phyloP scores from a whole-genome alignment of 1,140 invertebrate species.

The Trypoxylus dichotomus region DNA sequence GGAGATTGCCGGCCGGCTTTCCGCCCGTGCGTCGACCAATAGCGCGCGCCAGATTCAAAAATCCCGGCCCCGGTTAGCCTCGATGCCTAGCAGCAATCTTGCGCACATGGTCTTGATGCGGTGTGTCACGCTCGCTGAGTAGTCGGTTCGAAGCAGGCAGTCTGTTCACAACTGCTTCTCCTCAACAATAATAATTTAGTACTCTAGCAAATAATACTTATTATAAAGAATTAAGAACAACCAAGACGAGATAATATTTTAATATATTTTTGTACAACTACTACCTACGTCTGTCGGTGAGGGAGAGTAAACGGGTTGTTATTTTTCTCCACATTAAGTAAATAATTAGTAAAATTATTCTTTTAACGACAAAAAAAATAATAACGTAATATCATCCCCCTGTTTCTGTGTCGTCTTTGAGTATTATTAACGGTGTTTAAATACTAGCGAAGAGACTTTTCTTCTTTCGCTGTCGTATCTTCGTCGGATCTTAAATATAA shows the following conservation, averaged over 20 bases:
- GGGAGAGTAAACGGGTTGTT: slow-evolving; percentile 31
- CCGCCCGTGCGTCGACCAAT: neutral
- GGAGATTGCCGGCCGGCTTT: neutral
- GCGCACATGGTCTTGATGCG: slow-evolving; percentile 47
- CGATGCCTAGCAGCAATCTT: slow-evolving; percentile 32
- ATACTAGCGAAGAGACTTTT: neutral
- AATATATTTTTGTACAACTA: slow-evolving; percentile 43
- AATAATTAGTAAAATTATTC: slow-evolving; percentile 28
- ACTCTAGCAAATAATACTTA: slow-evolving; percentile 44
- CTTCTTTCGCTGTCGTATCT: neutral
- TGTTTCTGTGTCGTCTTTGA: slow-evolving; percentile 23
- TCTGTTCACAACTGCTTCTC: slow-evolving; percentile 41
- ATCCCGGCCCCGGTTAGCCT: slow-evolving; percentile 38
- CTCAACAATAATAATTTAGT: slow-evolving; percentile 39
- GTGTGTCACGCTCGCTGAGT: slow-evolving; percentile 39
- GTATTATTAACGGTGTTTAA: slow-evolving; percentile 9
- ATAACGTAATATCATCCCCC: slow-evolving; percentile 16
- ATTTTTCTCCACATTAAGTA: slow-evolving; percentile 29
- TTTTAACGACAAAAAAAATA: neutral
- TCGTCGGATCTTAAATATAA: neutral
- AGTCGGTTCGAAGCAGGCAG: slow-evolving; percentile 52
- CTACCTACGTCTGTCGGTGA: slow-evolving; percentile 36
- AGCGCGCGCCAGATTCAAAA: slow-evolving; percentile 36
- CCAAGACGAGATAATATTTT: slow-evolving; percentile 33
- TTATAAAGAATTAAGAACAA: slow-evolving; percentile 31